Evolutionary conservation across 2,797 vertebrate species (phyloP).

Genomic region (Rachycentron canadum): DNA sequence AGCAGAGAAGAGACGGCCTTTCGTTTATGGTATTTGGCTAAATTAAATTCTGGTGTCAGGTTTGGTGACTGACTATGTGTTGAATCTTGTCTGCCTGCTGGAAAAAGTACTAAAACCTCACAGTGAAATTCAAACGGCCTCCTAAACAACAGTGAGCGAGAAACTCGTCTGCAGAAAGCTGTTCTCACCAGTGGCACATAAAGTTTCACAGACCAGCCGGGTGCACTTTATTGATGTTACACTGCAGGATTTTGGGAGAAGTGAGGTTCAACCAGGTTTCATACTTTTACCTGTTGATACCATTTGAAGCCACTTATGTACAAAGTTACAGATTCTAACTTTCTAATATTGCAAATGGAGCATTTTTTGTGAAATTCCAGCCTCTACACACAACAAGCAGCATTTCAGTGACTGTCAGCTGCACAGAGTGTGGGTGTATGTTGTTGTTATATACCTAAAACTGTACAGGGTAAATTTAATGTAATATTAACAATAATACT

Average conservation of each 20-base stretch:
- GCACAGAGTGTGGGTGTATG: too few relatives aligned
- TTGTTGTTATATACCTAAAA: too few relatives aligned
- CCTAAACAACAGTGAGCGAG: not conserved
- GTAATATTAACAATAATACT: too few relatives aligned
- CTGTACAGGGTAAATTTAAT: too few relatives aligned
- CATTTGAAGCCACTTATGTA: not conserved
- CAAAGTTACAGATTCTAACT: not conserved
- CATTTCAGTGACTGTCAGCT: too few relatives aligned
- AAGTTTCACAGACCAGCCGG: constrained; percentile 21
- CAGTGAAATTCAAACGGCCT: constrained; percentile 10
- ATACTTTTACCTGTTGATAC: constrained; percentile 7
- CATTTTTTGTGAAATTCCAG: too few relatives aligned
- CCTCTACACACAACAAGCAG: too few relatives aligned
- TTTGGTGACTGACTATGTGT: constrained; percentile 15
- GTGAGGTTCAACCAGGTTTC: constrained; percentile 22
- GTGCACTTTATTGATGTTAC: constrained; percentile 23
- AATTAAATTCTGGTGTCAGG: constrained; percentile 28
- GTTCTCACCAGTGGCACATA: constrained; percentile 7
- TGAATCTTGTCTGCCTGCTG: constrained; percentile 33
- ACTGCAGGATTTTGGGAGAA: constrained; percentile 7
- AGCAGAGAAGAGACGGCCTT: not conserved
- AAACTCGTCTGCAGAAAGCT: constrained; percentile 16
- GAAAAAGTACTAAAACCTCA: constrained; percentile 19
- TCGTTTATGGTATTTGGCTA: constrained; percentile 26
- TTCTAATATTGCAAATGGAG: not conserved